Base-by-base conservation (phyloP, 1,140 invertebrate species). In the Drosophila aff. region DNA sequence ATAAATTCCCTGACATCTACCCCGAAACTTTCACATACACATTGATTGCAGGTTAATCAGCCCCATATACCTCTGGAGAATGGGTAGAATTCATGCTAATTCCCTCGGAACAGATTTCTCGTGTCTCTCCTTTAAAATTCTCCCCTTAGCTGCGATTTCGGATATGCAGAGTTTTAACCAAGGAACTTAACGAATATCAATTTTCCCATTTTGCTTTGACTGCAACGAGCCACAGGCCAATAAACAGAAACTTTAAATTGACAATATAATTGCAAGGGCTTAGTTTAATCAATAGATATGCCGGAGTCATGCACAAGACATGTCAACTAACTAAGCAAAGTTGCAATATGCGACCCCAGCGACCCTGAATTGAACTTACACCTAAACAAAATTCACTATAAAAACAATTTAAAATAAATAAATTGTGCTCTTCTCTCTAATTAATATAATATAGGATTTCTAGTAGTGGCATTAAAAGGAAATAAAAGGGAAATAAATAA, bases 211-310 rank as follows among this genome's bases (percentile, higher is more conserved):
- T 50, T 49, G 1, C 3, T 49, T 31, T 40, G 18, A 38, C 33
- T 65, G n/a, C 23, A 47, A 11, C 10, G 2, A 47, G 36, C 62
- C 40, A 31, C 26, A 58, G 38, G 33, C 10, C 72, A 62, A 73
- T 74, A 43, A 49, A 41, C 9, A 26, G 5, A 31, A 58, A 58
- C 26, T 53, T 80, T 62, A 83, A 77, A 68, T 71, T 67, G 47
- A 44, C 28, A 15, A 78, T 52, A 52, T 41, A 63, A 60, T 62
- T 49, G 18, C 71, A 80, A 74, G 60, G 43, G 67, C 65, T 69
- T 66, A 43, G 52, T 28, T 50, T 66, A 86, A 82, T 86, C 76
- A 72, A 82, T 85, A 78, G 47, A 64, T 80, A 66, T 59, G 72
- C 41, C 2, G 43, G 11, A 55, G n/a, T 31, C 38, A 40, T 57